Percentiles rank a stretch among this genome's conserved stretches.
These are phyloP conservation scores for Diarsia brunnea DNA, from an alignment of 2,888 invertebrate species.

Conservation along the genomic window DNA sequence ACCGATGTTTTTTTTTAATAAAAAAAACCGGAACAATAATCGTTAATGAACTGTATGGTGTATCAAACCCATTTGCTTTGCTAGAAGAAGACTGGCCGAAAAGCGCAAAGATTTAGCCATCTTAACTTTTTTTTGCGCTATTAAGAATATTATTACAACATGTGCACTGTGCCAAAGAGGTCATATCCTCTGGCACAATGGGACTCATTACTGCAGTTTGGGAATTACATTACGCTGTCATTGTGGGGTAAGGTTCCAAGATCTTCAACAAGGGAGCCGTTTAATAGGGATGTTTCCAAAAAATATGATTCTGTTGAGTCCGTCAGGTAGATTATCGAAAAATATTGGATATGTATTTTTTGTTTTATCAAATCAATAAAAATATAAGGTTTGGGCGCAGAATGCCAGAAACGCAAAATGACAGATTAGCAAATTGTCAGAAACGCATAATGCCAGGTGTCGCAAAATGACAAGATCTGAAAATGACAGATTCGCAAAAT, in stretches of 20 bases:
- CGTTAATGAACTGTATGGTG: slow-evolving; percentile 52
- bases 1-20: slow-evolving; percentile 16
- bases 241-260: slow-evolving; percentile 27
- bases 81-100: slow-evolving; percentile 34
- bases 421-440: no score
- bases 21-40: slow-evolving; percentile 50
- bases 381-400: no score
- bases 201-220: slow-evolving; percentile 5
- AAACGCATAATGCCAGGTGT: no score
- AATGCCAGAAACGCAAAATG: no score
- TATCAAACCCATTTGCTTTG: slow-evolving; percentile 64
- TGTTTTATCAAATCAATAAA: no score
- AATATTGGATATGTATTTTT: no score
- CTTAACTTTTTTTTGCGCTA: slow-evolving; percentile 20
- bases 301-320: no score
- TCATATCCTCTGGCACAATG: slow-evolving; percentile 47
- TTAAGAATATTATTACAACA: slow-evolving; percentile 21
- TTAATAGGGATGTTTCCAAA: no score
- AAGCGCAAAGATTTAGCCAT: slow-evolving; percentile 16
- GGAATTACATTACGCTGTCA: slow-evolving; percentile 32
- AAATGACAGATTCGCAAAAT: no score
- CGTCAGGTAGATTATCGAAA: no score
- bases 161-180: slow-evolving; percentile 46
- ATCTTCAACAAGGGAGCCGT: slow-evolving; percentile 8
- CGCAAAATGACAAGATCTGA: no score